Base-by-base conservation (phyloP, 2,797 vertebrate species). In the Petrocephalus schoutedeni region DNA sequence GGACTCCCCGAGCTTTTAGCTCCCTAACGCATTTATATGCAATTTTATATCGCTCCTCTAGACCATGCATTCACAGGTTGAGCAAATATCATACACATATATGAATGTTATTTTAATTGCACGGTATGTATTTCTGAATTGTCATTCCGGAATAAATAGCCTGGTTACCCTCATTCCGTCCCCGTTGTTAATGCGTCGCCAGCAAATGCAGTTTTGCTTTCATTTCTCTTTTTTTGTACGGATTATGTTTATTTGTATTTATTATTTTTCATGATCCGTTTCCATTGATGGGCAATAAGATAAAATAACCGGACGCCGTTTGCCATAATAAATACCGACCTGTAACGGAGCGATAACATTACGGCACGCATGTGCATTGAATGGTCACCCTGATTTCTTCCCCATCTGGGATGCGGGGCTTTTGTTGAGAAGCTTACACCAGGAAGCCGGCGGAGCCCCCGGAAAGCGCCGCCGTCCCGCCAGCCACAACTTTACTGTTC, bases 401-500 rank as follows among this genome's bases (percentile, higher is more conserved):
- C 83, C 45, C 58, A 54, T 85, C 58, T 71, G 16, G 41, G 49
- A 49, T 57, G 82, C 61, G 51, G 41, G 32, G 53, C 49, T 88
- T 9, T 88, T 88, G 83, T 88, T 71, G 77, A 61, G 49, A 61
- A 12, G 56, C n/a, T 19, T 53, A 51, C n/a, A n/a, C 8, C 45
- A 45, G 71, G 71, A 77, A 41, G 32, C 71, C 71, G 71, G 14
- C 71, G 71, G 41, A 19, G 71, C 71, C 19, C 71, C 71, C 71
- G 71, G 71, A 41, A 36, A 77, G 36, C 71, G 41, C 71, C 36
- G 71, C 71, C 6, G 5, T 77, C 41, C 28, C 41, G 71, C 41
- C 74, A 57, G 71, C 28, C 32, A 57, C 5, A 58, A 57, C 64
- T 74, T 87, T 41, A 57, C 77, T 87, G 56, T 21, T 87, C 2